phyloP scores from a whole-genome alignment of 2,888 invertebrate genomes.

The Euzetes globulus region DNA sequence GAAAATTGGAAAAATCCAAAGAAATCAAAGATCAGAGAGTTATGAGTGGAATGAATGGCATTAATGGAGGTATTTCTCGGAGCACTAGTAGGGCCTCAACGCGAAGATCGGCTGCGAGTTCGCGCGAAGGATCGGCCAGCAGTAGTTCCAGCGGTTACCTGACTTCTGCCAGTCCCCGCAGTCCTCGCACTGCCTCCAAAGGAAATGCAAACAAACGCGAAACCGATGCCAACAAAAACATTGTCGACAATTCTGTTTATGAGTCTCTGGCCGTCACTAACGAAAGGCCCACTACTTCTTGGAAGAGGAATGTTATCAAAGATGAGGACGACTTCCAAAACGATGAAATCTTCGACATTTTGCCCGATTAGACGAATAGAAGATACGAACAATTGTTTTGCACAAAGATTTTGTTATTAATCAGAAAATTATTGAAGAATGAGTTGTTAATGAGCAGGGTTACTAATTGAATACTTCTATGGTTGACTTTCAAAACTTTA shows the following conservation, averaged over 20 bases:
- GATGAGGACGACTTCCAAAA: slow-evolving; percentile 36
- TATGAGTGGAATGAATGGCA: slow-evolving; percentile 47
- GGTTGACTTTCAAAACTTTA: too few relatives aligned
- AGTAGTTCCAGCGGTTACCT: slow-evolving; percentile 37
- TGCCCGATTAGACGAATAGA: slow-evolving; percentile 45
- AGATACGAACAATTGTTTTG: too few relatives aligned
- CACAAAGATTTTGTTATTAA: too few relatives aligned
- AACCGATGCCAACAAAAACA: slow-evolving; percentile 18
- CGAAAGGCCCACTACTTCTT: slow-evolving; percentile 36
- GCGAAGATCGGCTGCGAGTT: slow-evolving; percentile 29
- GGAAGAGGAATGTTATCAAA: slow-evolving; percentile 26
- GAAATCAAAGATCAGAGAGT: slow-evolving; percentile 46
- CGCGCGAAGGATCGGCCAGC: slow-evolving; percentile 41
- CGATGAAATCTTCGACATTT: slow-evolving; percentile 36
- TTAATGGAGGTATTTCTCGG: slow-evolving; percentile 42
- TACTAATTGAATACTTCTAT: too few relatives aligned
- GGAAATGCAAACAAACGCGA: background rate
- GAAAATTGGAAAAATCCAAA: slow-evolving; percentile 57
- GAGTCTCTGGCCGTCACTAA: slow-evolving; percentile 22
- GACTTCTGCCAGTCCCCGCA: slow-evolving; percentile 20
- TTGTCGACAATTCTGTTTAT: slow-evolving; percentile 30
- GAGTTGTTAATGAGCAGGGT: too few relatives aligned
- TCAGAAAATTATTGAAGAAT: too few relatives aligned
- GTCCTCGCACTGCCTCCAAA: slow-evolving; percentile 25
- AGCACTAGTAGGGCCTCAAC: slow-evolving; percentile 19